Percentiles rank a stretch among this genome's conserved stretches.
These are phyloP conservation scores for Schizothorax lantsangensis DNA, from an alignment of 2,797 vertebrate species.

Conservation along the genomic window DNA sequence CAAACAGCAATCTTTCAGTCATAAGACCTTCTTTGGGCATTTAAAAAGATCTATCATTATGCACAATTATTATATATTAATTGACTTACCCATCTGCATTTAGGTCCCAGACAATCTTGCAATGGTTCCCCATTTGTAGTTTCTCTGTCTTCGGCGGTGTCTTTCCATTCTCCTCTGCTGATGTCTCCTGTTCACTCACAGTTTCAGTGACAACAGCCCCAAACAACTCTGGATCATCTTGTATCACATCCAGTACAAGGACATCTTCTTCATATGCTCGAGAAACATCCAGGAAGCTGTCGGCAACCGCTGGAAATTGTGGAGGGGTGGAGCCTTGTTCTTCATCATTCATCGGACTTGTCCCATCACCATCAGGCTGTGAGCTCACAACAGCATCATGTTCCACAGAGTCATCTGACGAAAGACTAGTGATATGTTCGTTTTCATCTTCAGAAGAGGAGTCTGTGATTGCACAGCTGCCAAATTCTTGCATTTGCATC, in stretches of 20 bases:
- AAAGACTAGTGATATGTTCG: background rate
- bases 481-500: background rate
- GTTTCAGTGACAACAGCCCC: slow-evolving; percentile 67
- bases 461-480: background rate
- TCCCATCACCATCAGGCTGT: background rate
- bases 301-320: background rate
- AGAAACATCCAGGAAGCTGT: slow-evolving; percentile 76
- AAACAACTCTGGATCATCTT: slow-evolving; percentile 94
- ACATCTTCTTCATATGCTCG: slow-evolving; percentile 89
- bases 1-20: background rate
- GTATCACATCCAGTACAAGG: slow-evolving; percentile 88
- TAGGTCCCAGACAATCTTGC: slow-evolving; percentile 49
- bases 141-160: background rate
- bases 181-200: slow-evolving; percentile 31
- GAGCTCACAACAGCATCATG: slow-evolving; percentile 22
- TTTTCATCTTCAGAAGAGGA: slow-evolving; percentile 11
- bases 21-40: background rate
- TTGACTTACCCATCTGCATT: slow-evolving; percentile 45
- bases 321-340: background rate
- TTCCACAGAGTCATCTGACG: slow-evolving; percentile 26
- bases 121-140: background rate
- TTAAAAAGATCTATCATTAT: background rate
- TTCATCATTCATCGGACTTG: slow-evolving; percentile 20
- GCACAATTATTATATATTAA: background rate
- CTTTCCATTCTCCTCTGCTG: slow-evolving; percentile 12